Percentiles rank a stretch among this genome's conserved stretches.
Conservation (phyloP, 2,888 invertebrate species). For the Andrena marginata region DNA sequence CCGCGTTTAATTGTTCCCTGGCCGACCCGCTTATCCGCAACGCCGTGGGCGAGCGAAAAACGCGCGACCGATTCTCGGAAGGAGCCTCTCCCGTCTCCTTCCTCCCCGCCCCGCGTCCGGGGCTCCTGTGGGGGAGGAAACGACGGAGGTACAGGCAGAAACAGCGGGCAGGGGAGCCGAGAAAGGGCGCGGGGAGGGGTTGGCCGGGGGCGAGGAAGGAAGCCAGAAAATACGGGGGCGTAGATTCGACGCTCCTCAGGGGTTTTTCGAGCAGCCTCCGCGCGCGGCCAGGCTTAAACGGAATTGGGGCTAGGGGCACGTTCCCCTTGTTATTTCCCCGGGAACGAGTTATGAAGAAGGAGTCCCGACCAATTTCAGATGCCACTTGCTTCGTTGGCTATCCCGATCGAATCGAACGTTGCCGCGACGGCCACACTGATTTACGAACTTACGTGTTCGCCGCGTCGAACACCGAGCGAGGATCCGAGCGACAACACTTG, state of each 20-base stretch:
- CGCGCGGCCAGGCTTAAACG: constrained; percentile 49
- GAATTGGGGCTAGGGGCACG: constrained; percentile 42
- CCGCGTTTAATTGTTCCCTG: constrained; percentile 57
- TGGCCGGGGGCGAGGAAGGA: constrained; percentile 59
- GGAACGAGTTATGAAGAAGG: constrained; percentile 20
- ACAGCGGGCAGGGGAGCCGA: constrained; percentile 24
- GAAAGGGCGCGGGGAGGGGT: neutral
- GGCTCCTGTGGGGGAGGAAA: neutral
- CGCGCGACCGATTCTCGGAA: constrained; percentile 81
- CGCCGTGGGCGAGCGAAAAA: constrained; percentile 75
- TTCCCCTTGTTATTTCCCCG: constrained; percentile 20
- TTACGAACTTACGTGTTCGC: too few species aligned
- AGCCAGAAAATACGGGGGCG: constrained; percentile 61
- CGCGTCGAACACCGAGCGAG: too few species aligned
- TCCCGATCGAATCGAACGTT: neutral
- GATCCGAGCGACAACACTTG: too few species aligned
- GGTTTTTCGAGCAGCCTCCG: constrained; percentile 55
- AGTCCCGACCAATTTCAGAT: neutral
- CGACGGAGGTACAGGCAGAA: constrained; percentile 27
- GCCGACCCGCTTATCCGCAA: constrained; percentile 69
- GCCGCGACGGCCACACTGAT: too few species aligned
- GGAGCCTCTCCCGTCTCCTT: constrained; percentile 69
- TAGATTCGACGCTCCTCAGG: constrained; percentile 62
- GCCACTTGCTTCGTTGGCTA: neutral
- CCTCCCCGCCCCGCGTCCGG: constrained; percentile 2